A percentile compares a stretch with the other conserved stretches of the same genome.
Conservation (phyloP, 2,113 vertebrate genomes). For the Boulengeromyrus knoepffleri region DNA sequence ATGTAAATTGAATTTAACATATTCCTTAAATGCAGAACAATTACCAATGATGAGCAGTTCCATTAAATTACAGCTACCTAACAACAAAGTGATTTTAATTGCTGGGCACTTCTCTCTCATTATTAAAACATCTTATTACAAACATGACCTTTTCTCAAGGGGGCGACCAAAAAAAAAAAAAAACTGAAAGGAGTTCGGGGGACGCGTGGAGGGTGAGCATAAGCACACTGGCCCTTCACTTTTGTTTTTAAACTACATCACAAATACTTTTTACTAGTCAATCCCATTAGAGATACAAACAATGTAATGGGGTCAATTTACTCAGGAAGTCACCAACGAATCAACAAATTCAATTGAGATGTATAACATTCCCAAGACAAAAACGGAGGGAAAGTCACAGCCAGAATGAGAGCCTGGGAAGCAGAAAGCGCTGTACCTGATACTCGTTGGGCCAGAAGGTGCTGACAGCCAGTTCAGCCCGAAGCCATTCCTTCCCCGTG, state of each 20-base stretch:
- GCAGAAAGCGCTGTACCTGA: slow-evolving; percentile 68
- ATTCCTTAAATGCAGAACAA: neutral
- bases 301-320: neutral
- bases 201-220: neutral
- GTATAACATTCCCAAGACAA: neutral
- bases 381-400: neutral
- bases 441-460: slow-evolving; percentile 99
- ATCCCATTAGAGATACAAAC: neutral
- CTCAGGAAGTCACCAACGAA: neutral
- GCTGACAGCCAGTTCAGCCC: slow-evolving; percentile 91
- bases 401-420: too few relatives aligned
- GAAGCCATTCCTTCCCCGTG: slow-evolving; percentile 73
- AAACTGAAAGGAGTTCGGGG: neutral
- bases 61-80: neutral
- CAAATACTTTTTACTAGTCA: neutral
- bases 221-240: neutral
- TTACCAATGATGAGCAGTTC: neutral
- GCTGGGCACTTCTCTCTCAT: neutral
- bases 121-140: neutral
- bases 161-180: neutral
- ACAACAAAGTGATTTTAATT: neutral
- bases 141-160: neutral
- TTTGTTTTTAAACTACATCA: neutral
- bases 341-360: neutral
- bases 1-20: neutral